A percentile compares a stretch with the other conserved stretches of the same genome.
Conservation (phyloP, 2,888 invertebrate genomes). For the Cantharis rufa region DNA sequence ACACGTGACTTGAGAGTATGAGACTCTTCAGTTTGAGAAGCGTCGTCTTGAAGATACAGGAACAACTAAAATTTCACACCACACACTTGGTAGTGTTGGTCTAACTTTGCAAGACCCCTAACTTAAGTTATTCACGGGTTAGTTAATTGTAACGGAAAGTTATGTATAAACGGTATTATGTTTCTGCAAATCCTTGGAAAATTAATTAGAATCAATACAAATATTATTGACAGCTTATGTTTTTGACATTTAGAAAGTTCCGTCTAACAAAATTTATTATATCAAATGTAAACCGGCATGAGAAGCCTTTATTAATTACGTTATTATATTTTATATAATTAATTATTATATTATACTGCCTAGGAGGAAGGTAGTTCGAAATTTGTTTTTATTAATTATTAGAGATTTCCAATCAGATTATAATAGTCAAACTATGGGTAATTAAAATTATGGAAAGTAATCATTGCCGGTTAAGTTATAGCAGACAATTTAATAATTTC, state of each 20-base stretch:
- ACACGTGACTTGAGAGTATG: slow-evolving; percentile 40
- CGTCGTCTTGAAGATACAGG: slow-evolving; percentile 13
- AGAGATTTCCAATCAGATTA: not conserved
- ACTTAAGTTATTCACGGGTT: slow-evolving; percentile 24
- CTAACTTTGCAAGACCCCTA: slow-evolving; percentile 23
- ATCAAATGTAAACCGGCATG: not conserved
- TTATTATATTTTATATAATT: not conserved
- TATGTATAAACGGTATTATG: slow-evolving; percentile 19
- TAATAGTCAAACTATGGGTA: not conserved
- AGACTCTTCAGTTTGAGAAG: slow-evolving; percentile 25
- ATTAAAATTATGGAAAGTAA: not conserved
- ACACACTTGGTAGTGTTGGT: slow-evolving; percentile 19
- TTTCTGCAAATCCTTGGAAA: slow-evolving; percentile 15
- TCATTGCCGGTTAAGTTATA: not conserved
- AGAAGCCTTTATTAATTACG: not conserved
- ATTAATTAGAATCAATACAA: slow-evolving; percentile 12
- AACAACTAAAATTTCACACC: slow-evolving; percentile 29
- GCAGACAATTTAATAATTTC: not conserved
- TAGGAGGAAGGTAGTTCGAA: not conserved
- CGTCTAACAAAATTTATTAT: not conserved
- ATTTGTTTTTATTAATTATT: not conserved
- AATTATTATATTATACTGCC: not conserved
- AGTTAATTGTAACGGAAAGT: slow-evolving; percentile 27
- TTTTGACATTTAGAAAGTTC: not conserved
- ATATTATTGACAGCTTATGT: slow-evolving; percentile 2